Base-by-base conservation (phyloP, 2,113 vertebrate genomes). In the Oncorhynchus kisutch region DNA sequence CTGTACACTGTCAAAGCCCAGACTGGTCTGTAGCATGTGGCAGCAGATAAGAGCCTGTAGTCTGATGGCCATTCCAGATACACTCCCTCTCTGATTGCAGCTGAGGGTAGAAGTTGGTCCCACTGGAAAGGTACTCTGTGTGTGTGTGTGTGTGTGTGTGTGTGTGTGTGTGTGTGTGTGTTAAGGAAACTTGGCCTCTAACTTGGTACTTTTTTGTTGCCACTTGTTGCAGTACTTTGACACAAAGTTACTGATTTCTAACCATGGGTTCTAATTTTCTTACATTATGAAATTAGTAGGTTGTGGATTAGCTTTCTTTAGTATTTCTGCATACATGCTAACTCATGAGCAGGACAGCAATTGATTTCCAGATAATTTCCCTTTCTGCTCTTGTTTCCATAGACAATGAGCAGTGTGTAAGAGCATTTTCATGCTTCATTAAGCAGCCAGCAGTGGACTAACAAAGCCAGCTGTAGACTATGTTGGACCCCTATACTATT, bases 381-480 rank as follows among this genome's bases (percentile, higher is more conserved):
- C 82, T 72, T 75, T 84, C 67, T 27, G 45, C 81, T 89, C 84
- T 83, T 76, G 75, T 85, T 87, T 89, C 81, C 77, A 22, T 71
- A 78, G 74, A 93, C 90, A 93, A 93, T 90, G 87, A 80, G 65
- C 48, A 82, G 70, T 91, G 88, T 92, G 85, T 74, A 66, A 73
- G 76, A 77, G 85, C 78, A 78, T 85, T 81, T 87, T 84, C 81
- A 86, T 64, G 84, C 78, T 87, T 87, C 86, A 90, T 86, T 29
- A 78, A 87, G 85, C 89, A 83, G 70, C 3, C 73, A 64, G 73
- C 54, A 27, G 48, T 24, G 54, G 71, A 51, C 81, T 79, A 87
- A 81, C 88, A 85, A 87, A 54, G 14, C 79, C 67, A 59, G 6
- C 62, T 75, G 25, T 54, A 29, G 72, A 78, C 62, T 39, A 5